Percentiles rank a stretch among this genome's conserved stretches.
phyloP scores from a whole-genome alignment of 2,888 invertebrate species.

The Calliopum simillimum region DNA sequence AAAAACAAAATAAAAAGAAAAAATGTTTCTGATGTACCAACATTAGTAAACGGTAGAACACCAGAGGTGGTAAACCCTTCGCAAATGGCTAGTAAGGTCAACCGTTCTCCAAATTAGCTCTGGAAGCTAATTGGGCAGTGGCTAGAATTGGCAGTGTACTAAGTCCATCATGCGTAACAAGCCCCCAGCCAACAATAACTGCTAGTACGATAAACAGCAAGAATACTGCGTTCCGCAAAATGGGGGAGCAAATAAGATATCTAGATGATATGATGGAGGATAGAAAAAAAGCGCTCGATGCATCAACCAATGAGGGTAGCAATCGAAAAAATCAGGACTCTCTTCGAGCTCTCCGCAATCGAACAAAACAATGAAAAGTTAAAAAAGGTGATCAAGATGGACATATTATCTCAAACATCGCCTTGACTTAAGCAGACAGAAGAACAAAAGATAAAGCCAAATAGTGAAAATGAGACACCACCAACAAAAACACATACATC shows the following conservation, averaged over 20 bases:
- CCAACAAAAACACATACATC: neutral
- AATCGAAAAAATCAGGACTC: neutral
- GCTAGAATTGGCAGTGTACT: neutral
- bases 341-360: neutral
- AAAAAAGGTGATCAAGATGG: neutral
- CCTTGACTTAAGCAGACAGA: neutral
- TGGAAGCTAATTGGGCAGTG: no score
- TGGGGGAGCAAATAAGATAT: neutral
- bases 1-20: constrained; percentile 31
- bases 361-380: neutral
- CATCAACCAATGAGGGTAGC: neutral
- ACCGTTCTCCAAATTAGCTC: no score
- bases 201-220: neutral
- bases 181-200: neutral
- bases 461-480: neutral
- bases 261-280: neutral
- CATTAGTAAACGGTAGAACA: no score
- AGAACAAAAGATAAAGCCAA: neutral
- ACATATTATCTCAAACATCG: neutral
- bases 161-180: neutral
- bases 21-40: neutral
- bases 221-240: neutral
- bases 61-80: no score
- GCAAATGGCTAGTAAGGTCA: no score
- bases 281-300: neutral